These are phyloP conservation scores for Agrochola macilenta DNA, from an alignment of 2,888 invertebrate species.

Conservation along the genomic window DNA sequence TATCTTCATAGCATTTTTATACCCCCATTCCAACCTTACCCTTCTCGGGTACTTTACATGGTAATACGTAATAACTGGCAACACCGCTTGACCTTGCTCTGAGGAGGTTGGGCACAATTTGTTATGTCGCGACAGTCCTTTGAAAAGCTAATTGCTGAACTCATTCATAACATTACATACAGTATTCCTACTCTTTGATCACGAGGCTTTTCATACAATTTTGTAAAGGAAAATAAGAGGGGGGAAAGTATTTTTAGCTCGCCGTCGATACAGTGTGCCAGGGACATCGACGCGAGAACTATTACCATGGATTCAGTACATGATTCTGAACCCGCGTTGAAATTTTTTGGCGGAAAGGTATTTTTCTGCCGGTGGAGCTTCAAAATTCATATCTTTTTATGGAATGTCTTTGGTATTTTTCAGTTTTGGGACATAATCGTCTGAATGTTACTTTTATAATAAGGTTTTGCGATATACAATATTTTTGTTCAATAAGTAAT, in stretches of 20 bases:
- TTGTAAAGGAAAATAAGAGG: constrained; percentile 18
- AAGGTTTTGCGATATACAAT: too few species aligned
- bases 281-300: too few species aligned
- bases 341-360: too few species aligned
- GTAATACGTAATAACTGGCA: constrained; percentile 14
- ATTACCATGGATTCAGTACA: too few species aligned
- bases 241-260: constrained; percentile 8
- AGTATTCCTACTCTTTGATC: constrained; percentile 42
- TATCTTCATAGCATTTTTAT: constrained; percentile 6
- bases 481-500: too few species aligned
- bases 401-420: too few species aligned
- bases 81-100: constrained; percentile 37
- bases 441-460: too few species aligned
- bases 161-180: constrained; percentile 38
- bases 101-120: constrained; percentile 21
- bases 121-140: constrained; percentile 28
- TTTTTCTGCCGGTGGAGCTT: too few species aligned
- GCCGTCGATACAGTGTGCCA: too few species aligned
- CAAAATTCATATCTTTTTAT: too few species aligned
- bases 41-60: not conserved
- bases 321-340: too few species aligned
- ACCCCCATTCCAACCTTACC: not conserved
- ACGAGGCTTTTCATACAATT: constrained; percentile 46
- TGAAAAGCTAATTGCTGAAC: constrained; percentile 41
- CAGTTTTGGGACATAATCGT: too few species aligned